These are phyloP conservation scores for Brachystomella parvula DNA, from an alignment of 1,140 invertebrate species.

Conservation along the genomic window DNA sequence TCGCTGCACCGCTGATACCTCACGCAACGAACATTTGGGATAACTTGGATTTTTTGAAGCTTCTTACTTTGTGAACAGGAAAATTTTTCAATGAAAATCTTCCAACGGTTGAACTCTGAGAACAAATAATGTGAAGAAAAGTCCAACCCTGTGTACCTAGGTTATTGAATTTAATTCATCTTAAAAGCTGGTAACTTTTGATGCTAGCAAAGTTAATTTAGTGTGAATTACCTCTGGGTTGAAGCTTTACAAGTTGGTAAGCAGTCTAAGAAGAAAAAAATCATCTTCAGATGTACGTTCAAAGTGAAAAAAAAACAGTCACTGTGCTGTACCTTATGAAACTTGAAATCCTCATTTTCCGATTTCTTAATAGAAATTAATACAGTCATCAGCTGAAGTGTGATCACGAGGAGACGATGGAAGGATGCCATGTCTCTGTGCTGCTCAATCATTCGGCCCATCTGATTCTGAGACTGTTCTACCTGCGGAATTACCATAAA, in stretches of 20 bases:
- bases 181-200: no score
- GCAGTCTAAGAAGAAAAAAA: constrained; percentile 40
- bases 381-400: constrained; percentile 54
- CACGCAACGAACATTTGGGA: no score
- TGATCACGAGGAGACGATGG: constrained; percentile 75
- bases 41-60: not conserved
- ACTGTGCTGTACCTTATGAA: constrained; percentile 34
- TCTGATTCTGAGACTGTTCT: constrained; percentile 20
- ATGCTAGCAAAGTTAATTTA: no score
- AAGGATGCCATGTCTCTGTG: constrained; percentile 64
- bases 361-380: constrained; percentile 41
- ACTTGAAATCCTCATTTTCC: constrained; percentile 37
- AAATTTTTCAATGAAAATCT: constrained; percentile 68
- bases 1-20: not conserved
- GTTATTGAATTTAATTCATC: no score
- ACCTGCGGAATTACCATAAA: constrained; percentile 18
- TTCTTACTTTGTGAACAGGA: constrained; percentile 57
- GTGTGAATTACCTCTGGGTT: no score
- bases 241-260: constrained; percentile 64
- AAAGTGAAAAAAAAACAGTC: not conserved
- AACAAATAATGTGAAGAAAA: constrained; percentile 75
- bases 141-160: constrained; percentile 62
- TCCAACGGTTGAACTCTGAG: constrained; percentile 48
- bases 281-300: not conserved
- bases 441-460: constrained; percentile 24